Conservation (phyloP, 2,113 vertebrate genomes). For the Gnathonemus echidnorhynchus region DNA sequence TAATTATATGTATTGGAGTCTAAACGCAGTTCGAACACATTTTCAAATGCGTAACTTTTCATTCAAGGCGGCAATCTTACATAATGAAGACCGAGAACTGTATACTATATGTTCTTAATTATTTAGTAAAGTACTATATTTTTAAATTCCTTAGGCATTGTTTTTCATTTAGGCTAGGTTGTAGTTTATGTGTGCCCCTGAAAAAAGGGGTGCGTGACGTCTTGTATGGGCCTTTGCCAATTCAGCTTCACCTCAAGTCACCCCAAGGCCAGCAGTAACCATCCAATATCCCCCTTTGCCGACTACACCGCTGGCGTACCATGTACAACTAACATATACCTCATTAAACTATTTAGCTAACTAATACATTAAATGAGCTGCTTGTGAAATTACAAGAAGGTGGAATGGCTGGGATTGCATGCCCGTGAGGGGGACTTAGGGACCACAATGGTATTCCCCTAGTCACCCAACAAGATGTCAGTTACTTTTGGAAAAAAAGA, state of each 20-base stretch:
- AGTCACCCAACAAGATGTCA: background rate
- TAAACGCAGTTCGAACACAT: background rate
- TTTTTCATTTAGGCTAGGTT: background rate
- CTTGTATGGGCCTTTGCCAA: background rate
- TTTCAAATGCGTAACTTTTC: background rate
- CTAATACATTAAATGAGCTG: background rate
- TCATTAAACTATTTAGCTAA: background rate
- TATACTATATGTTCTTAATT: background rate
- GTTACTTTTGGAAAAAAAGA: background rate
- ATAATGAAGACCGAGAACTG: background rate
- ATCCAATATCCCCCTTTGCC: background rate
- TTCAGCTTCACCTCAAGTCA: background rate
- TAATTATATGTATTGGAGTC: background rate
- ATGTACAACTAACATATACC: background rate
- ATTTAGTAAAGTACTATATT: background rate
- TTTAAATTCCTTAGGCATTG: background rate
- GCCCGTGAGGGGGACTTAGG: background rate
- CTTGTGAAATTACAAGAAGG: background rate
- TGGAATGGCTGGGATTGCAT: background rate
- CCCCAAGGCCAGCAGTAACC: background rate
- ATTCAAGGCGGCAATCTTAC: background rate
- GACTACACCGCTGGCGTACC: background rate
- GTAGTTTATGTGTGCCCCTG: background rate
- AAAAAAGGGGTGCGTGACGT: background rate
- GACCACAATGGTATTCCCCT: background rate